Conservation (phyloP, 2,113 vertebrate genomes). For the Solea solea region DNA sequence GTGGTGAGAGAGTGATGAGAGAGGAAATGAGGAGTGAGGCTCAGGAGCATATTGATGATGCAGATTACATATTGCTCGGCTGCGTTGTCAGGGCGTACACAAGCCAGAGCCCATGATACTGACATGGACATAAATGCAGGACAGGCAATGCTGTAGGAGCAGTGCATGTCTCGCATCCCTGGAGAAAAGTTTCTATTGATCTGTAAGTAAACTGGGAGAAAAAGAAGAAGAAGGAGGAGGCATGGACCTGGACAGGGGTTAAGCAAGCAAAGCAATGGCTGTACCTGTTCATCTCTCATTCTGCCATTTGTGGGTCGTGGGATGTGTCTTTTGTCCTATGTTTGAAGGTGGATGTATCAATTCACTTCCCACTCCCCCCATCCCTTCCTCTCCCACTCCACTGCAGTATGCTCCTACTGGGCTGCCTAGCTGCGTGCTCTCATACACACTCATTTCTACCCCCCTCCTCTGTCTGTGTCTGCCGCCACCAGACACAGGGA, state of each 20-base stretch:
- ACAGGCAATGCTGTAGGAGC: constrained; percentile 52
- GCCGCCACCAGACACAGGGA: constrained; percentile 71
- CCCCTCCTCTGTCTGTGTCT: constrained; percentile 78
- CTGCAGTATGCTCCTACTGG: constrained; percentile 76
- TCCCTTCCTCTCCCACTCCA: constrained; percentile 59
- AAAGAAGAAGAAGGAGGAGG: constrained; percentile 38
- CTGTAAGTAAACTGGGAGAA: constrained; percentile 46
- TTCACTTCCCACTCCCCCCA: constrained; percentile 57
- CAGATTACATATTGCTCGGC: constrained; percentile 51
- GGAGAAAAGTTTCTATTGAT: constrained; percentile 73
- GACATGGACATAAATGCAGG: constrained; percentile 66
- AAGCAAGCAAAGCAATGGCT: constrained; percentile 58
- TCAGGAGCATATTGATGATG: constrained; percentile 61
- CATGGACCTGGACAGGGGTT: constrained; percentile 54
- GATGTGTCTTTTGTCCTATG: constrained; percentile 73
- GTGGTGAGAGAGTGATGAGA: constrained; percentile 19
- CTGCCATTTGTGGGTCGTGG: constrained; percentile 32
- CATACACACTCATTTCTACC: constrained; percentile 36
- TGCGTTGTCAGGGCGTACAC: constrained; percentile 48
- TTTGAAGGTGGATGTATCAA: constrained; percentile 72
- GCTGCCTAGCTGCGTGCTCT: constrained; percentile 68
- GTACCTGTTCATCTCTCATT: constrained; percentile 50
- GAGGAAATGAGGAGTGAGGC: constrained; percentile 32
- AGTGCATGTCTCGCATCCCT: constrained; percentile 35
- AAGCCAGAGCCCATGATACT: constrained; percentile 55